These are phyloP conservation scores for Heteromurus nitidus DNA, from an alignment of 2,888 invertebrate genomes.

Conservation along the genomic window DNA sequence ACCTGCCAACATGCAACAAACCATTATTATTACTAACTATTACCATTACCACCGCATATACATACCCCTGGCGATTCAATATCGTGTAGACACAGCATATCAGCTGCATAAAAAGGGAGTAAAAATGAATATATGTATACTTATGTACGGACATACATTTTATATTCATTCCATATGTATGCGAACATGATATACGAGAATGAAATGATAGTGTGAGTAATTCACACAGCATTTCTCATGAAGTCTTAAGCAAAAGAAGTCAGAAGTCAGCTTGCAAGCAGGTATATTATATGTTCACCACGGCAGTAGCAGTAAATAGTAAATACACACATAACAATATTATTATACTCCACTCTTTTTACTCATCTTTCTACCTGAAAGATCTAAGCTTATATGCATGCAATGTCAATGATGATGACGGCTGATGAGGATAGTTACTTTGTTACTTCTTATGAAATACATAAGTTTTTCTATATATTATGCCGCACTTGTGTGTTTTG, in stretches of 20 bases:
- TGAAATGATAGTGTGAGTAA: conserved; percentile 20
- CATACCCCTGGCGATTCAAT: conserved; percentile 55
- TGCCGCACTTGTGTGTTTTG: too few species aligned
- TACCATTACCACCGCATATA: conserved; percentile 48
- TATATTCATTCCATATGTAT: too few species aligned
- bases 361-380: background rate
- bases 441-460: too few species aligned
- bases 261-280: conserved; percentile 36
- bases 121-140: conserved; percentile 12
- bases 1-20: conserved; percentile 60
- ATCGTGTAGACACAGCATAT: conserved; percentile 13
- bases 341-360: conserved; percentile 1
- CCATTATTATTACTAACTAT: conserved; percentile 59
- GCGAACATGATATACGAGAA: too few species aligned
- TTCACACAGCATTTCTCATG: conserved; percentile 27
- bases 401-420: background rate
- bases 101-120: conserved; percentile 21
- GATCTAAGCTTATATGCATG: background rate
- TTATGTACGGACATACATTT: background rate
- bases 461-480: too few species aligned
- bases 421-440: background rate
- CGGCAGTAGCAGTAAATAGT: background rate
- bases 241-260: conserved; percentile 47
- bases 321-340: background rate
- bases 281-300: background rate